Evolutionary conservation across 2,797 vertebrate species (phyloP).

Genomic region (Rhinatrema bivittatum): DNA sequence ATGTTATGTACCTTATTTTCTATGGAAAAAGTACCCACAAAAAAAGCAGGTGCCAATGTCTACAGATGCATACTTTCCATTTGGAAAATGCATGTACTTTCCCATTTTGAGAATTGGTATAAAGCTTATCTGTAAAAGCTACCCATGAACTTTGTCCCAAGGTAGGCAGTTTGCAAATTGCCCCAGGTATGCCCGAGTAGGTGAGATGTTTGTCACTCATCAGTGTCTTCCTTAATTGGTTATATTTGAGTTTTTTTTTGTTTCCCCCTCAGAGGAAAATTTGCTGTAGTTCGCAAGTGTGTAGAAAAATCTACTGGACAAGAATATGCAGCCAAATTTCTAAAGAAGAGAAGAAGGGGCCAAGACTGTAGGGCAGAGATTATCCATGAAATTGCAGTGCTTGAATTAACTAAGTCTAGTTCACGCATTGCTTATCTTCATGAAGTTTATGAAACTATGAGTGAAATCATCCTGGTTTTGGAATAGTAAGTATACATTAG

Average conservation of each 20-base stretch:
- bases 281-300: slow-evolving; percentile 88
- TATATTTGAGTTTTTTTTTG: not conserved
- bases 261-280: slow-evolving; percentile 72
- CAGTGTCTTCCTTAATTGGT: too few relatives aligned
- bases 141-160: too few relatives aligned
- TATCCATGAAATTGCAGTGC: slow-evolving; percentile 86
- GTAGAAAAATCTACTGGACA: slow-evolving; percentile 84
- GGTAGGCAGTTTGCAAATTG: too few relatives aligned
- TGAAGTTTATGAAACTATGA: slow-evolving; percentile 82
- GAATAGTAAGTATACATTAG: slow-evolving; percentile 80
- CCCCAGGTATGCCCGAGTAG: too few relatives aligned
- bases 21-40: too few relatives aligned
- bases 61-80: too few relatives aligned
- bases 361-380: slow-evolving; percentile 87
- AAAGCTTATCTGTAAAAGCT: too few relatives aligned
- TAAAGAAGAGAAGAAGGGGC: slow-evolving; percentile 84
- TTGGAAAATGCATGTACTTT: too few relatives aligned
- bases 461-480: slow-evolving; percentile 81
- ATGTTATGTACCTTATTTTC: too few relatives aligned
- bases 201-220: too few relatives aligned
- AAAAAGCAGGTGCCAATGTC: too few relatives aligned
- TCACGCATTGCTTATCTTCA: slow-evolving; percentile 80
- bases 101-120: too few relatives aligned
- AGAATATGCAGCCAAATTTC: slow-evolving; percentile 87
- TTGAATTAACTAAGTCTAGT: slow-evolving; percentile 75